phyloP scores from a whole-genome alignment of 2,888 invertebrate species.

The Tachystola acroxantha region DNA sequence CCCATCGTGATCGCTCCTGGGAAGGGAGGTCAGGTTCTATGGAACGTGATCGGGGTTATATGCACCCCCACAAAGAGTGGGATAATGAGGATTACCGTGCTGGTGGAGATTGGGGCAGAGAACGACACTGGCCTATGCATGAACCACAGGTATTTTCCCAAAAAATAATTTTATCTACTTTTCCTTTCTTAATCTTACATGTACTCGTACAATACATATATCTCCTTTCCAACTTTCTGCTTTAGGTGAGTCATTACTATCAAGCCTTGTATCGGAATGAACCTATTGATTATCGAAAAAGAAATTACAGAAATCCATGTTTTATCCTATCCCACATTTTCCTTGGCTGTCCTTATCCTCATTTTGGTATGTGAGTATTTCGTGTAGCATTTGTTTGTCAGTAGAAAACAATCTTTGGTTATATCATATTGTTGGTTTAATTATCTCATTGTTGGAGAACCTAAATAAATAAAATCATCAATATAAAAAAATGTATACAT shows the following conservation, averaged over 20 bases:
- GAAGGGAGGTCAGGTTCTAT: constrained; percentile 69
- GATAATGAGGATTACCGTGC: constrained; percentile 76
- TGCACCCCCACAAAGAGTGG: constrained; percentile 73
- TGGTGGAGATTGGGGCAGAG: constrained; percentile 69
- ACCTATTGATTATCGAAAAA: constrained; percentile 62
- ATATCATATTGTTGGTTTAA: constrained; percentile 1
- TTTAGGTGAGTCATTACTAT: constrained; percentile 60
- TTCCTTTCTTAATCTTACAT: not conserved
- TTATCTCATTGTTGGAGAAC: too few relatives aligned
- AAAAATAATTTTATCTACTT: not conserved
- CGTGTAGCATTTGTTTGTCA: constrained; percentile 11
- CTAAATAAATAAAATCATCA: not conserved
- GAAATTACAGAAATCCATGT: constrained; percentile 51
- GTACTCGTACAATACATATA: too few relatives aligned
- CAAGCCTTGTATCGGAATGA: constrained; percentile 57
- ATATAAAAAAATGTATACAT: constrained; percentile 2
- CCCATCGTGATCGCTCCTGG: constrained; percentile 76
- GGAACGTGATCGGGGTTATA: constrained; percentile 65
- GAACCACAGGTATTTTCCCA: constrained; percentile 55
- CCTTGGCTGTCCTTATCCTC: constrained; percentile 72
- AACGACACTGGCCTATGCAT: constrained; percentile 69
- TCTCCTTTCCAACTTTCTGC: constrained; percentile 19
- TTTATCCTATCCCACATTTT: constrained; percentile 70
- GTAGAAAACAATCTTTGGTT: not conserved
- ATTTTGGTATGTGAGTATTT: constrained; percentile 56